These are phyloP conservation scores for Gerosis bhagava DNA, from an alignment of 2,888 invertebrate genomes.

Conservation along the genomic window DNA sequence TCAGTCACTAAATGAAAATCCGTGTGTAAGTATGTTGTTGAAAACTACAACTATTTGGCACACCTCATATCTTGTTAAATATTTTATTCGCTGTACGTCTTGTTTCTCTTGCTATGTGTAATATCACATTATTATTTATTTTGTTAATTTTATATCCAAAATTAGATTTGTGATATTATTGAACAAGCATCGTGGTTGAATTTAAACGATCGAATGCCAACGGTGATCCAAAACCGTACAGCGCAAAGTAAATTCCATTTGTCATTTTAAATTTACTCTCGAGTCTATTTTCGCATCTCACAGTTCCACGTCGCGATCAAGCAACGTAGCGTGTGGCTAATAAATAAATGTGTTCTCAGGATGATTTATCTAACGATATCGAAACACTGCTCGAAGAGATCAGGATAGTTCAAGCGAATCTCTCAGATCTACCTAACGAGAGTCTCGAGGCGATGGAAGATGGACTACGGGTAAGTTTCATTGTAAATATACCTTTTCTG, in stretches of 20 bases:
- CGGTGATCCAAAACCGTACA: too few species aligned
- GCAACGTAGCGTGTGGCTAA: conserved; percentile 50
- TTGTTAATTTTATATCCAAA: too few species aligned
- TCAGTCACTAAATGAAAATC: too few species aligned
- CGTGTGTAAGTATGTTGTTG: too few species aligned
- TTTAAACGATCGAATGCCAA: too few species aligned
- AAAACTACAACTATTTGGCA: too few species aligned
- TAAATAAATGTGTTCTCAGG: conserved; percentile 80
- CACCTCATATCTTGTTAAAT: too few species aligned
- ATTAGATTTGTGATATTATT: too few species aligned
- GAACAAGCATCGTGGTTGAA: too few species aligned
- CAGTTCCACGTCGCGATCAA: conserved; percentile 28
- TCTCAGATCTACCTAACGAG: conserved; percentile 86
- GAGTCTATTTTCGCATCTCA: conserved; percentile 23
- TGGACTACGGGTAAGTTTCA: conserved; percentile 86
- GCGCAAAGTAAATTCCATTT: conserved; percentile 1
- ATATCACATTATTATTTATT: too few species aligned
- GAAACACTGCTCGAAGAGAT: conserved; percentile 87
- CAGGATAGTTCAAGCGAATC: conserved; percentile 85
- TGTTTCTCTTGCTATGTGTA: too few species aligned
- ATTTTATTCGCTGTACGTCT: too few species aligned
- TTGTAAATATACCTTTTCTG: conserved; percentile 42
- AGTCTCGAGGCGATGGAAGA: conserved; percentile 88
- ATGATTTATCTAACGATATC: conserved; percentile 85
- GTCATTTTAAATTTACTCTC: conserved; percentile 6